Base-by-base conservation (phyloP, 1,140 invertebrate genomes). In the Zaprionus camerounensis region DNA sequence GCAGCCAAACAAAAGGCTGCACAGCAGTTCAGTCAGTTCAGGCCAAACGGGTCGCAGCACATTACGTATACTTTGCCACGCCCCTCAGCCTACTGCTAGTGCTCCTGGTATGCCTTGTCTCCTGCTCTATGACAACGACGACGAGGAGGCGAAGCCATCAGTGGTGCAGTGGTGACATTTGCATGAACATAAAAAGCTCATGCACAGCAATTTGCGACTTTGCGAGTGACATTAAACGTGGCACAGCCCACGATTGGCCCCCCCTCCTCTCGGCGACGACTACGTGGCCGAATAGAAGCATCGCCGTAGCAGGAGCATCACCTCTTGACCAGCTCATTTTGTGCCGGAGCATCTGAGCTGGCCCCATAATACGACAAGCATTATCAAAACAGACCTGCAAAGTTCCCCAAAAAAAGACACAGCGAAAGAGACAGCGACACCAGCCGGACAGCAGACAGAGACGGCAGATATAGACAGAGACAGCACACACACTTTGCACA, bases 111-210 rank as follows among this genome's bases (percentile, higher is more conserved):
- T 2, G 17, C 3, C 46, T 12, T 51, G 11, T 4, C 3, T 22
- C 20, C 3, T 51, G 22, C 46, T 51, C 46, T 20, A 20, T 51
- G 46, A 24, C 62, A 15, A n/a, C 11, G 71, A 41, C 22, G 31
- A 36, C 51, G 68, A 58, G 75, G 61, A 67, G 41, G 81, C 81
- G 57, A 73, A 70, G 74, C 58, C 83, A 80, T 82, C 80, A 80
- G 59, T 76, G 72, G 56, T 88, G 85, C 85, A 90, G 71, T 88
- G 85, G 86, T 90, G 85, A 88, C 85, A 91, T 90, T 90, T 90
- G 85, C 85, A 91, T 91, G 86, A 90, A 90, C 85, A 90, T 90
- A 91, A 91, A 90, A 90, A 90, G 85, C 85, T 91, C 85, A 90
- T 90, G 86, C 85, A 90, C 81, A 90, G 82, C 85, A 90, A 90